Percentiles rank a stretch among this genome's conserved stretches.
Evolutionary conservation across 2,113 vertebrate species (phyloP).

Genomic region (Cepphus grylle): DNA sequence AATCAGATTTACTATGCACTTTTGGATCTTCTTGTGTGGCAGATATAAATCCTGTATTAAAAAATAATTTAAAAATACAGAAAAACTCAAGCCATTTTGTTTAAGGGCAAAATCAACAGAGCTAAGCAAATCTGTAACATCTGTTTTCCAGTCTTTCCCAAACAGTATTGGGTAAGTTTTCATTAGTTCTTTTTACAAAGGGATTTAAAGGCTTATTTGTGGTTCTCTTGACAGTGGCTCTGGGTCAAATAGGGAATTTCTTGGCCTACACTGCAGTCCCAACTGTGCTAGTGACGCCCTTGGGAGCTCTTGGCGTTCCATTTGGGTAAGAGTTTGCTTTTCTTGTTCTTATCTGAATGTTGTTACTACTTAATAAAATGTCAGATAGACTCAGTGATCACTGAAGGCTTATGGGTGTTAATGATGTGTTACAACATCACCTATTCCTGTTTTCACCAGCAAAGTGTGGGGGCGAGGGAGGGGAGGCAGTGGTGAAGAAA

Average conservation of each 20-base stretch:
- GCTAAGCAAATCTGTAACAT: slow-evolving; percentile 8
- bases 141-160: slow-evolving; percentile 17
- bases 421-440: neutral
- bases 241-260: slow-evolving; percentile 95
- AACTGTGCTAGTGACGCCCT: slow-evolving; percentile 90
- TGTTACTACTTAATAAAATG: neutral
- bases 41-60: neutral
- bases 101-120: neutral
- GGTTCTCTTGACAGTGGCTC: slow-evolving; percentile 81
- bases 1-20: neutral
- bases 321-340: slow-evolving; percentile 87
- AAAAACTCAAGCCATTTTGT: neutral
- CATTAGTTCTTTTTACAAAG: neutral
- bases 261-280: slow-evolving; percentile 93
- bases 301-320: slow-evolving; percentile 93
- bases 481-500: neutral
- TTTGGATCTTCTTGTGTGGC: neutral
- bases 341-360: slow-evolving; percentile 3
- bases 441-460: neutral
- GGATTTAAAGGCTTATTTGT: slow-evolving; percentile 40
- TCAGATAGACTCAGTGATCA: neutral
- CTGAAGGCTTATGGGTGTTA: neutral
- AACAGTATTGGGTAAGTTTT: neutral
- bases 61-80: neutral
- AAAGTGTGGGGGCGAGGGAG: neutral